phyloP scores from a whole-genome alignment of 2,113 vertebrate species.

The Columbina picui region DNA sequence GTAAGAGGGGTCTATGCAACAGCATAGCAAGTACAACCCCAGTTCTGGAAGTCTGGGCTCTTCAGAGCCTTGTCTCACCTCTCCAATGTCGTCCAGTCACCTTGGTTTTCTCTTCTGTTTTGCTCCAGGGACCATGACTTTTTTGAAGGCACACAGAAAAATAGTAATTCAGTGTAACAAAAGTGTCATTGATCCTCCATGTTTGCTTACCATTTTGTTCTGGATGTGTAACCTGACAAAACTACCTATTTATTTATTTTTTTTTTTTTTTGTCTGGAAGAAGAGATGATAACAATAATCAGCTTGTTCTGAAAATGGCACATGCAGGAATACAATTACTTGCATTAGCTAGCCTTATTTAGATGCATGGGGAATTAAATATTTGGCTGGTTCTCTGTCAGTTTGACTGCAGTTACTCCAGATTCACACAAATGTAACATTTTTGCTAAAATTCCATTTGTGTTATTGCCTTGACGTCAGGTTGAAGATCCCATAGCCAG shows the following conservation, averaged over 20 bases:
- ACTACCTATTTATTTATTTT: not conserved
- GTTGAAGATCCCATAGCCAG: not conserved
- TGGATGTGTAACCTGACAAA: not conserved
- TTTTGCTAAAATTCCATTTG: not conserved
- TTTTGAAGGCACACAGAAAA: not conserved
- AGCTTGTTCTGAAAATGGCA: not conserved
- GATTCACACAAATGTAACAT: not conserved
- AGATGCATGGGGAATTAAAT: not conserved
- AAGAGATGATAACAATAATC: not conserved
- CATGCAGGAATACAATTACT: not conserved
- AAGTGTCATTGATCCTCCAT: not conserved
- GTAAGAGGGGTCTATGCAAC: not conserved
- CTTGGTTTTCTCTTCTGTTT: not conserved
- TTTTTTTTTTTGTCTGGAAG: not conserved
- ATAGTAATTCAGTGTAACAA: not conserved
- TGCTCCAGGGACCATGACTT: accelerated
- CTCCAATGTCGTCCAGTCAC: not conserved
- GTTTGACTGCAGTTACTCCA: not conserved
- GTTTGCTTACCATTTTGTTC: not conserved
- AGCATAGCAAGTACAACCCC: not conserved
- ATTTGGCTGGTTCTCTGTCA: not conserved
- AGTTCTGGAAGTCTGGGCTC: not conserved
- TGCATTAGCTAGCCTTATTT: not conserved
- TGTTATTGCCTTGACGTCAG: not conserved
- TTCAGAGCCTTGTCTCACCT: not conserved